A percentile compares a stretch with the other conserved stretches of the same genome.
These are phyloP conservation scores for Nymphalis c-album DNA, from an alignment of 2,888 invertebrate species.

Conservation along the genomic window DNA sequence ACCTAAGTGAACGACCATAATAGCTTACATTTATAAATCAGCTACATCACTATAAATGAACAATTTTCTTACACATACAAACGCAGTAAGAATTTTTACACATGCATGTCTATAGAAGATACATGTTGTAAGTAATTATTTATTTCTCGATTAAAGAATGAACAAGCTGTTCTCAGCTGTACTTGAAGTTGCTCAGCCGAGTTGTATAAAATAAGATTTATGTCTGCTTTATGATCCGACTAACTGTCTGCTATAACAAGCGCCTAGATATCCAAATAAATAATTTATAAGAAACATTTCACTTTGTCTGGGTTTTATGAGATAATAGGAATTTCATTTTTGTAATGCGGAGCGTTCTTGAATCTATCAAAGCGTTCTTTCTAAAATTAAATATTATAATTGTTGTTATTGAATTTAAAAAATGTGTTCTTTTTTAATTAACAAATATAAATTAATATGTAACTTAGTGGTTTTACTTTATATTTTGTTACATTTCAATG, in stretches of 20 bases:
- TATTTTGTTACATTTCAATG: too few relatives aligned
- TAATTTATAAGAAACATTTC: constrained; percentile 17
- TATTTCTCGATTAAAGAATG: not conserved
- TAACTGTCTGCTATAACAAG: constrained; percentile 13
- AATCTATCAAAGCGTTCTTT: not conserved
- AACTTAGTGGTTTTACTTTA: too few relatives aligned
- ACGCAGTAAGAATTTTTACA: not conserved
- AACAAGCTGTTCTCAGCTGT: not conserved
- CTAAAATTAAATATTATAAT: too few relatives aligned
- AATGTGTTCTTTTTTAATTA: too few relatives aligned
- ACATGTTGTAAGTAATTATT: not conserved
- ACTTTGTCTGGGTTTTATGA: not conserved
- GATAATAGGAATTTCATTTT: not conserved
- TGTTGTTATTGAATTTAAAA: too few relatives aligned
- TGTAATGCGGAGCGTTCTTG: not conserved
- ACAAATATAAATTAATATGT: too few relatives aligned
- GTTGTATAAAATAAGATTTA: constrained; percentile 23
- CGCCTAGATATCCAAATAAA: constrained; percentile 12
- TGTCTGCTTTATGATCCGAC: constrained; percentile 4
- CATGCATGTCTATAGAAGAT: not conserved
- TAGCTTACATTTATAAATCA: not conserved
- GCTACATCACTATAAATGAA: not conserved
- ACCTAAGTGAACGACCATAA: too few relatives aligned
- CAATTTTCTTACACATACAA: not conserved
- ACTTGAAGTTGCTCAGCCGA: not conserved